phyloP scores from a whole-genome alignment of 2,888 invertebrate genomes.

The Caenorhabditis panamensis region DNA sequence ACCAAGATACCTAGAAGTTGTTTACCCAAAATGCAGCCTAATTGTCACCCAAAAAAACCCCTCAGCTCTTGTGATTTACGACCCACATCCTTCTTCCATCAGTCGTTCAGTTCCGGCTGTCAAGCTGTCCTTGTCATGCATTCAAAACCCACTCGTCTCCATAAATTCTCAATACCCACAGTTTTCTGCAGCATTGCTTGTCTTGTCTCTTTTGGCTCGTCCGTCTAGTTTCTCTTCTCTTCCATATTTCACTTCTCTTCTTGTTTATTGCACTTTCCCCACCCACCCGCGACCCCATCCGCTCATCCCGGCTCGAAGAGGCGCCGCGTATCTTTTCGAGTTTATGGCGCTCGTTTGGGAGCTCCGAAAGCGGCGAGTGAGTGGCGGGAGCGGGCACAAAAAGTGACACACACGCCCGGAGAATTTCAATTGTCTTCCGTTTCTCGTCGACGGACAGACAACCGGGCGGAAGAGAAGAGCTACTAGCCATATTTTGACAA shows the following conservation, averaged over 20 bases:
- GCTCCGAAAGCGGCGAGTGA: conserved; percentile 39
- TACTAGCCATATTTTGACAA: conserved; percentile 40
- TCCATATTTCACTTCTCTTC: conserved; percentile 30
- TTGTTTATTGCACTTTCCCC: conserved; percentile 42
- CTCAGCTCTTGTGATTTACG: neutral
- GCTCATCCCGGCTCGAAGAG: conserved; percentile 1
- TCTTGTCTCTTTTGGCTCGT: neutral
- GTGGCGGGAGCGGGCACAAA: conserved; percentile 41
- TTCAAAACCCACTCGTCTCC: conserved; percentile 23
- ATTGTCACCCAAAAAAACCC: too few relatives aligned
- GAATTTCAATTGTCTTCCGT: conserved; percentile 51
- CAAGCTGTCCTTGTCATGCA: conserved; percentile 15
- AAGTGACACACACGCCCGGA: conserved; percentile 43
- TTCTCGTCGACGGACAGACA: conserved; percentile 1
- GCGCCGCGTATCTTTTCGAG: conserved; percentile 36
- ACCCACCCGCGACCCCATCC: conserved; percentile 10
- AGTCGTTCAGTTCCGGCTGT: neutral
- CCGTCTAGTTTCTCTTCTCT: neutral
- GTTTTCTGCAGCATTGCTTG: neutral
- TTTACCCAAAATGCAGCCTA: too few relatives aligned
- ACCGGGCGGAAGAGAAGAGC: conserved; percentile 4
- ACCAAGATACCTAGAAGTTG: too few relatives aligned
- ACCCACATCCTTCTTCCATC: conserved; percentile 1
- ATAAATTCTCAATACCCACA: conserved; percentile 34
- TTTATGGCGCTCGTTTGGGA: conserved; percentile 48